phyloP scores from a whole-genome alignment of 2,888 invertebrate genomes.

The Colletes collaris region DNA sequence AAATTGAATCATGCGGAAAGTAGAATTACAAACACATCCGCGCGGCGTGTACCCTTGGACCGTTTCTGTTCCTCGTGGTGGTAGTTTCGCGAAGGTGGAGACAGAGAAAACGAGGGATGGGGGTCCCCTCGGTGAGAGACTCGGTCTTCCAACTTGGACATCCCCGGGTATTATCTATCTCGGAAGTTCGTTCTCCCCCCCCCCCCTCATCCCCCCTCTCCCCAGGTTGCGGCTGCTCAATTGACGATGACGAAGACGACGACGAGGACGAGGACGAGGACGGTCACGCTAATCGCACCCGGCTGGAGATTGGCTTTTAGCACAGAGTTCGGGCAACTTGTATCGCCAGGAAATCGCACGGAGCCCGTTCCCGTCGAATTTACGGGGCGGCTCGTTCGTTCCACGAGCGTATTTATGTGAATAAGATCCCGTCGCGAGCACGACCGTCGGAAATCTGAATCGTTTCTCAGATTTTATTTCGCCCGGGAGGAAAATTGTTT shows the following conservation, averaged over 20 bases:
- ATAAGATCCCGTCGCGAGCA: slow-evolving; percentile 14
- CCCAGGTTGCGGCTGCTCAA: slow-evolving; percentile 46
- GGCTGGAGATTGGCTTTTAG: slow-evolving; percentile 76
- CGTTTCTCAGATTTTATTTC: slow-evolving; percentile 7
- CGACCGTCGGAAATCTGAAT: slow-evolving; percentile 16
- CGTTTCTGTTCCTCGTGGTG: slow-evolving; percentile 15
- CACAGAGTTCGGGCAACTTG: slow-evolving; percentile 70
- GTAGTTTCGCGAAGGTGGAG: slow-evolving; percentile 34
- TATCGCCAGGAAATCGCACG: slow-evolving; percentile 59
- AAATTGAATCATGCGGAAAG: slow-evolving; percentile 59
- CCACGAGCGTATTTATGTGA: slow-evolving; percentile 27
- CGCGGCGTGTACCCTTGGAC: slow-evolving; percentile 9
- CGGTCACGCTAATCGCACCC: slow-evolving; percentile 78
- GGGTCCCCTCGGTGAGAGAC: slow-evolving; percentile 19
- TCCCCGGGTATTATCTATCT: slow-evolving; percentile 75
- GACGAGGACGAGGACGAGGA: slow-evolving; percentile 47
- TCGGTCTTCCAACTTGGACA: slow-evolving; percentile 71
- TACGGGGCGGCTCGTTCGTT: slow-evolving; percentile 41
- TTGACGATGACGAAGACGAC: slow-evolving; percentile 59
- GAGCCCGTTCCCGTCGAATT: slow-evolving; percentile 37
- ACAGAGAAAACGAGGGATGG: slow-evolving; percentile 4
- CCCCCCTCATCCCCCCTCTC: neutral
- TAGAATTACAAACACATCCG: slow-evolving; percentile 55
- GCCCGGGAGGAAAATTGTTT: no score
- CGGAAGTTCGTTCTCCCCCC: slow-evolving; percentile 72